Evolutionary conservation across 2,113 vertebrate genomes (phyloP), one percentile per base, ranked within the genome.

Genomic region (Ictalurus furcatus): DNA sequence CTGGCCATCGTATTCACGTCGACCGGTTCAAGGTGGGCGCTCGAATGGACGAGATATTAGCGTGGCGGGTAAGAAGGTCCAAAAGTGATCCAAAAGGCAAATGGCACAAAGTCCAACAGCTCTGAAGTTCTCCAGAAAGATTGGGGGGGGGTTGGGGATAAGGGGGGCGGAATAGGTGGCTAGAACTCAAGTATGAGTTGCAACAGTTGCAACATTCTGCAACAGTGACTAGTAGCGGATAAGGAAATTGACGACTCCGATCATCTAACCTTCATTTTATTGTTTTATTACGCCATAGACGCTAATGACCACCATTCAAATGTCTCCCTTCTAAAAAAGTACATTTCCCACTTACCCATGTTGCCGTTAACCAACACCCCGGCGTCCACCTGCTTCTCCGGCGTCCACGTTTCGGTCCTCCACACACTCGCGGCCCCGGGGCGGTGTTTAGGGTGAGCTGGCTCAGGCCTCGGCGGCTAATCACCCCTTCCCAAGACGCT

Each of bases 391-490:
- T 93, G 93, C 84, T 30, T 80, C 61, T 71, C 61, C 34, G 92
- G 93, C 90, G 6, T 48, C 73, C 37, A n/a, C 37, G 14, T 91
- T 65, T 91, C 94, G 93, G 88, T 80, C 69, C 88, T 87, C 69
- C 80, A 63, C 54, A 87, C 73, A 89, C 93, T 94, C 92, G 91
- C 90, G 92, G 94, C 97, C 97, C 93, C 87, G 93, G 34, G 97
- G 97, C 96, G 93, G 93, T 89, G 89, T 92, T 93, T 88, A 91
- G 93, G 93, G 95, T 92, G 84, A 93, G 91, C 93, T 84, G 81
- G 81, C 58, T 84, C 95, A 95, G 94, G 96, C 94, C 96, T 96
- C 92, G 94, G 94, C 90, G 94, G 94, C 96, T 97, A 97, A 97
- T 96, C 73, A 96, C 96, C 96, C 91, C 89, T 59, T 92, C 92